Percentiles rank a stretch among this genome's conserved stretches.
Evolutionary conservation across 2,888 invertebrate species (phyloP).

Genomic region (Ernsta delagoae): DNA sequence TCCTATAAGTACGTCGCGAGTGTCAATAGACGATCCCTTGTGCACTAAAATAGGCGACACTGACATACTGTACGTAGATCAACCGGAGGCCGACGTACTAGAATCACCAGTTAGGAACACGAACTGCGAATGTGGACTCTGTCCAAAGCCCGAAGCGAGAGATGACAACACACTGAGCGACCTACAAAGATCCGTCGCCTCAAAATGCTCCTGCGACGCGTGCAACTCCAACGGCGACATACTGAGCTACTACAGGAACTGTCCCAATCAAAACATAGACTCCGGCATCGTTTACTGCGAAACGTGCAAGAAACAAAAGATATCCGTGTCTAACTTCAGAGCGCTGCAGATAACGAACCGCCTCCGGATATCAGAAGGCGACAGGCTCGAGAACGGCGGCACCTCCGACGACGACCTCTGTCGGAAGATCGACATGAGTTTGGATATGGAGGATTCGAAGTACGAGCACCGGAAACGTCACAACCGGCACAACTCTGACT

Average conservation of each 20-base stretch:
- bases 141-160: conserved; percentile 69
- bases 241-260: conserved; percentile 72
- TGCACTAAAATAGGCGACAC: conserved; percentile 68
- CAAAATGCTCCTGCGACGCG: conserved; percentile 72
- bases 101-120: conserved; percentile 62
- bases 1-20: conserved; percentile 63
- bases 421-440: conserved; percentile 72
- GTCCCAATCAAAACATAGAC: conserved; percentile 70
- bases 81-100: conserved; percentile 64
- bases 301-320: conserved; percentile 78
- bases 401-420: conserved; percentile 75
- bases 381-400: conserved; percentile 67
- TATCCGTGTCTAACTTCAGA: conserved; percentile 77
- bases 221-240: conserved; percentile 78
- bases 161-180: conserved; percentile 76
- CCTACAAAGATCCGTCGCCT: conserved; percentile 73
- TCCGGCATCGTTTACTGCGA: conserved; percentile 79
- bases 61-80: conserved; percentile 77
- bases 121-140: conserved; percentile 77
- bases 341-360: conserved; percentile 79
- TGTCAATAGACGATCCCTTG: conserved; percentile 73
- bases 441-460: conserved; percentile 67
- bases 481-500: conserved; percentile 74
- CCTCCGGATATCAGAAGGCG: conserved; percentile 67
- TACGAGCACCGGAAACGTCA: conserved; percentile 75